A percentile compares a stretch with the other conserved stretches of the same genome.
Evolutionary conservation across 1,140 invertebrate genomes (phyloP).

Genomic region (Leptopilina boulardi): DNA sequence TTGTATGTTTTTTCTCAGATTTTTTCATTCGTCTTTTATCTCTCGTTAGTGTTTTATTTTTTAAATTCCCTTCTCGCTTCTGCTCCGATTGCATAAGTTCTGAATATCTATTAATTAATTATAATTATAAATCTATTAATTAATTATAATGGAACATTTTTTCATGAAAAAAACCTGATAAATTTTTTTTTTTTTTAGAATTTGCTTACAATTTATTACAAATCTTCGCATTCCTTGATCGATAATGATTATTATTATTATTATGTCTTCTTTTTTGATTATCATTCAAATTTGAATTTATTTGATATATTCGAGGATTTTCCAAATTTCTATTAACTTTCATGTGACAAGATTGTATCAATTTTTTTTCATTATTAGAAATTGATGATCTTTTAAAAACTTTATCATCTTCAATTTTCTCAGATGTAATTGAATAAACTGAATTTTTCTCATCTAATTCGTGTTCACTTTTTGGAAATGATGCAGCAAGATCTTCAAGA

Average conservation of each 20-base stretch:
- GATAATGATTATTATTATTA: no score
- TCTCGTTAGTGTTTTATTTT: background rate
- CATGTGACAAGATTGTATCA: background rate
- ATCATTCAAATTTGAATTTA: background rate
- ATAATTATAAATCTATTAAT: background rate
- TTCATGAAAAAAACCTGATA: no score
- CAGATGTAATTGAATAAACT: background rate
- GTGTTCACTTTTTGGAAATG: conserved; percentile 13
- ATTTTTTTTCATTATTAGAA: background rate
- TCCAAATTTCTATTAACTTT: background rate
- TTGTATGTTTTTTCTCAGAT: background rate
- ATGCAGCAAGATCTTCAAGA: background rate
- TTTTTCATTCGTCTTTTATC: background rate
- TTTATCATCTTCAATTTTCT: background rate
- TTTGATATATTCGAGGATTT: background rate
- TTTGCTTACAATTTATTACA: conserved; percentile 13
- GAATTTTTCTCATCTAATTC: background rate
- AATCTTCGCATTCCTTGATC: no score
- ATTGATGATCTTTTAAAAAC: background rate
- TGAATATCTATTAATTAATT: background rate
- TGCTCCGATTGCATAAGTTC: background rate
- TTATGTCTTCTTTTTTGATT: background rate
- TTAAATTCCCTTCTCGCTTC: background rate
- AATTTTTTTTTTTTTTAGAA: no score
- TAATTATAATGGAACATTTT: no score